Conservation (phyloP, 2,888 invertebrate genomes). For the Steromphala cineraria region DNA sequence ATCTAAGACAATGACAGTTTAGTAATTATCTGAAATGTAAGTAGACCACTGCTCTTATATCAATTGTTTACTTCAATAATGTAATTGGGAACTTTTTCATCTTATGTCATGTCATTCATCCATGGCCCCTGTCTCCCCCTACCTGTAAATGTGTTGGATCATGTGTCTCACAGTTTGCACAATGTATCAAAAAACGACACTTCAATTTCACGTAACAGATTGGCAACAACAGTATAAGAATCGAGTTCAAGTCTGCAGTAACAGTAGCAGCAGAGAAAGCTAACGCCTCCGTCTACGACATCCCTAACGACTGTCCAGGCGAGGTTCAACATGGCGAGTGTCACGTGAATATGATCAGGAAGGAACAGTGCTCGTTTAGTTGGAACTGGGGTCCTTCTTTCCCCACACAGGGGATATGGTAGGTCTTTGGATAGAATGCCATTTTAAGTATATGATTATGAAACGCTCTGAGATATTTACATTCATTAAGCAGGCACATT, state of each 20-base stretch:
- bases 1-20: no score
- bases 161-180: no score
- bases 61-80: no score
- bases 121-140: no score
- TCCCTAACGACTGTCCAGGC: constrained; percentile 87
- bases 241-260: constrained; percentile 83
- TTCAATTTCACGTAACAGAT: constrained; percentile 36
- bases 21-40: no score
- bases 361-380: constrained; percentile 87
- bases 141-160: no score
- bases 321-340: constrained; percentile 89
- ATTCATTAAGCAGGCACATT: not conserved
- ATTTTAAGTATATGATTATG: not conserved
- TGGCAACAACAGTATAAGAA: constrained; percentile 79
- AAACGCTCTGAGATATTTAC: not conserved
- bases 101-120: no score
- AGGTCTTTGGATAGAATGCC: constrained; percentile 46
- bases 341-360: constrained; percentile 86
- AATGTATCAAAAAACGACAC: not conserved
- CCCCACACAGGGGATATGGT: constrained; percentile 95
- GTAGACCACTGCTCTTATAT: no score
- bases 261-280: constrained; percentile 77
- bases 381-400: constrained; percentile 99
- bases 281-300: constrained; percentile 47
- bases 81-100: no score